Evolutionary conservation across 2,888 invertebrate species (phyloP).

Genomic region (Melieria picta): DNA sequence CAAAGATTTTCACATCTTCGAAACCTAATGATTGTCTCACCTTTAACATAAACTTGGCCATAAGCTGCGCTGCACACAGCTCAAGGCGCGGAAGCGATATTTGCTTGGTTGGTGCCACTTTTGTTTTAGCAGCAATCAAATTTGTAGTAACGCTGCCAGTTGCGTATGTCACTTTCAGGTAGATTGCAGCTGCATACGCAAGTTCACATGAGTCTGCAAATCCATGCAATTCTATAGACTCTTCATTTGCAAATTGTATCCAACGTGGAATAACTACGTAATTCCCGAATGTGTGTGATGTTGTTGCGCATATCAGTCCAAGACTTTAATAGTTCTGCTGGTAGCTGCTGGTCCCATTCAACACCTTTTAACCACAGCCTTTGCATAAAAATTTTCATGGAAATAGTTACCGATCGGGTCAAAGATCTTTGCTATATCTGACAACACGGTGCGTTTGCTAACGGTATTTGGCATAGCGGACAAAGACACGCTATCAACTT

Average conservation of each 20-base stretch:
- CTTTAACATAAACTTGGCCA: slow-evolving; percentile 19
- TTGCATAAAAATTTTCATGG: slow-evolving; percentile 37
- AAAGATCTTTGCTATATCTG: slow-evolving; percentile 30
- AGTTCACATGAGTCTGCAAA: slow-evolving; percentile 17
- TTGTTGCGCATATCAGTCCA: slow-evolving; percentile 14
- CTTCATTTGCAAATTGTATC: slow-evolving; percentile 12
- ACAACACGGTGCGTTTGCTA: slow-evolving; percentile 29
- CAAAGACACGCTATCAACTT: slow-evolving; percentile 17
- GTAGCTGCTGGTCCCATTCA: slow-evolving; percentile 31
- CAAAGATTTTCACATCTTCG: slow-evolving; percentile 9
- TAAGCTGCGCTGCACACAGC: slow-evolving; percentile 17
- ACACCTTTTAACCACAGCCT: slow-evolving; percentile 32
- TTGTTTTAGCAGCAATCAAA: slow-evolving; percentile 20
- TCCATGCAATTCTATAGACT: slow-evolving; percentile 21
- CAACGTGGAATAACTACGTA: slow-evolving; percentile 23
- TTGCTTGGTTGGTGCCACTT: slow-evolving; percentile 21
- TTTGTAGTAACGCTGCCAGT: slow-evolving; percentile 17
- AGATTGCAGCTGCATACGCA: slow-evolving; percentile 27
- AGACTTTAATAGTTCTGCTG: not conserved
- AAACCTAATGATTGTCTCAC: not conserved
- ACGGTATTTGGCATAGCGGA: not conserved
- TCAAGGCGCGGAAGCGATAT: slow-evolving; percentile 12
- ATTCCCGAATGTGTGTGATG: not conserved
- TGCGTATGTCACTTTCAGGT: not conserved
- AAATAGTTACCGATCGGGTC: slow-evolving; percentile 25